Percentiles rank a stretch among this genome's conserved stretches.
Evolutionary conservation across 2,113 vertebrate species (phyloP).

Genomic region (Grammomys surdaster): DNA sequence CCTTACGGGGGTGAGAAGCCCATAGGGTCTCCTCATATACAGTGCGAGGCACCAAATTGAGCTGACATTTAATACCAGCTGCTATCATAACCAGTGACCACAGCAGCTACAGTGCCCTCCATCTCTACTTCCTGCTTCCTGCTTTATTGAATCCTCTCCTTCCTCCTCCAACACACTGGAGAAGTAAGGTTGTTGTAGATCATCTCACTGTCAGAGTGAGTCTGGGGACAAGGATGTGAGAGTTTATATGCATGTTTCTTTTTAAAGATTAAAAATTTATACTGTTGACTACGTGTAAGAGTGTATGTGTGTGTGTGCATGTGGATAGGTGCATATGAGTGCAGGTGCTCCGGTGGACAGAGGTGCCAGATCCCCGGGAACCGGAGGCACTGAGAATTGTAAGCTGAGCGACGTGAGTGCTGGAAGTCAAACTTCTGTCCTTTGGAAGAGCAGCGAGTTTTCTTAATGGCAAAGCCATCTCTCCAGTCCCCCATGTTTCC

Average conservation of each 20-base stretch:
- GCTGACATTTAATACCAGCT: fast-evolving
- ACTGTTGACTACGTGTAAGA: neutral
- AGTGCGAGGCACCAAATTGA: fast-evolving
- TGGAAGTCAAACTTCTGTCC: no score
- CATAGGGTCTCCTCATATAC: fast-evolving
- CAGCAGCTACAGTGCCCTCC: neutral
- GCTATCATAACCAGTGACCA: neutral
- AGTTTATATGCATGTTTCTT: neutral
- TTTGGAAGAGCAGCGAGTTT: neutral
- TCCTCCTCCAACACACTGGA: neutral
- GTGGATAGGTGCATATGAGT: neutral
- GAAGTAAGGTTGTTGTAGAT: neutral
- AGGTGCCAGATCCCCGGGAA: neutral
- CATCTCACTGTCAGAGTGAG: neutral
- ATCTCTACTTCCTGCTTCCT: neutral
- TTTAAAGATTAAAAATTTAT: neutral
- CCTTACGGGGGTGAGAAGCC: neutral
- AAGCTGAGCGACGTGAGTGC: neutral
- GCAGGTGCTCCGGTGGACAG: neutral
- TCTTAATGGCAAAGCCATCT: neutral
- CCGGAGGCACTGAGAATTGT: neutral
- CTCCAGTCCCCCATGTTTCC: neutral
- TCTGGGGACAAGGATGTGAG: neutral
- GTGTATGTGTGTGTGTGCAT: neutral
- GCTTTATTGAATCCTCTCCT: neutral